A percentile compares a stretch with the other conserved stretches of the same genome.
Evolutionary conservation across 2,113 vertebrate genomes (phyloP).

Genomic region (Vanacampus margaritifer): DNA sequence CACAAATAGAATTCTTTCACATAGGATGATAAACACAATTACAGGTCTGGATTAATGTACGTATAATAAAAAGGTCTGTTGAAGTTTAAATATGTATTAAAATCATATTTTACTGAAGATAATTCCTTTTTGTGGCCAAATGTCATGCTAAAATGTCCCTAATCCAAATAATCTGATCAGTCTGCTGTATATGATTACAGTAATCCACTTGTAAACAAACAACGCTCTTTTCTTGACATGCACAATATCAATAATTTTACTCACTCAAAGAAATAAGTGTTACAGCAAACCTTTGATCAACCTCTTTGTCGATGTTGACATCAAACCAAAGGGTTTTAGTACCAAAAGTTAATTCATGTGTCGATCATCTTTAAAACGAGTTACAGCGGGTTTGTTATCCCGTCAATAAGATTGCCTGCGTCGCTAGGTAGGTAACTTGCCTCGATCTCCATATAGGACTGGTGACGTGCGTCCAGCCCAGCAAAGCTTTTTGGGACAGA

Average conservation of each 20-base stretch:
- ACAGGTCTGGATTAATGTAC: neutral
- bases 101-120: neutral
- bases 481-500: too few relatives aligned
- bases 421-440: too few relatives aligned
- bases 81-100: conserved; percentile 3
- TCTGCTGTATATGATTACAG: conserved; percentile 11
- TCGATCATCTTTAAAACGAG: too few relatives aligned
- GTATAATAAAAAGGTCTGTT: neutral
- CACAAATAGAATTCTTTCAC: neutral
- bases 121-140: conserved; percentile 34
- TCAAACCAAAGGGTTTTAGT: neutral
- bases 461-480: too few relatives aligned
- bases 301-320: too few relatives aligned
- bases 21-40: neutral
- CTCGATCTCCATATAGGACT: too few relatives aligned
- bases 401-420: too few relatives aligned
- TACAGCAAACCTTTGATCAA: neutral
- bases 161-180: conserved; percentile 51
- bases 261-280: neutral
- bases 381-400: too few relatives aligned
- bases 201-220: conserved; percentile 19
- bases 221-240: conserved; percentile 10
- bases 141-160: conserved; percentile 32
- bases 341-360: neutral
- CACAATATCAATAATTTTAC: too few relatives aligned